Conservation (phyloP, 2,888 invertebrate genomes). For the Latrodectus hesperus region DNA sequence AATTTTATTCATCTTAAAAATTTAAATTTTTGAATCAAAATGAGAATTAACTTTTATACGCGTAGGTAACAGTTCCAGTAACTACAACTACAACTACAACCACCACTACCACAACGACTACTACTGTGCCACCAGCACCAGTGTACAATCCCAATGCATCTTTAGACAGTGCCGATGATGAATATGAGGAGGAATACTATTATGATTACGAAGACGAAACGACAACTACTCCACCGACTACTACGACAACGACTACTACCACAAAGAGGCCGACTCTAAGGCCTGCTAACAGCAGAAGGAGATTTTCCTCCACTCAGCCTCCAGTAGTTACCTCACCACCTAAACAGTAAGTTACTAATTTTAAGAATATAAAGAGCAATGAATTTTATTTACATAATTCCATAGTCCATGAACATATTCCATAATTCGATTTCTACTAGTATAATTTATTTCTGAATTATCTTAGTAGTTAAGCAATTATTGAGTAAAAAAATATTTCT, state of each 20-base stretch:
- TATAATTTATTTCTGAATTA: no score
- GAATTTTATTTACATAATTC: no score
- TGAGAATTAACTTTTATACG: not conserved
- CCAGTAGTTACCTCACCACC: constrained; percentile 3
- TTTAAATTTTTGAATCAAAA: no score
- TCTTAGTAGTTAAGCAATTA: no score
- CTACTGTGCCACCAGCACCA: constrained; percentile 11
- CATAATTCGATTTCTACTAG: no score
- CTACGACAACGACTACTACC: constrained; percentile 71
- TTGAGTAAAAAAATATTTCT: no score
- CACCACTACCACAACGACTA: constrained; percentile 29
- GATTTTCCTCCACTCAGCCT: constrained; percentile 11
- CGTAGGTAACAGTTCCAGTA: constrained; percentile 7
- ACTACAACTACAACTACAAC: constrained; percentile 10
- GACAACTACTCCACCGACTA: constrained; percentile 21
- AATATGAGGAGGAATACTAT: constrained; percentile 50
- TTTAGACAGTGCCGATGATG: not conserved
- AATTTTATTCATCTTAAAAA: no score
- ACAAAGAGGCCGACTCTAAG: constrained; percentile 22
- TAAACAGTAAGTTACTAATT: constrained; percentile 5
- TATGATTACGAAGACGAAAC: constrained; percentile 44
- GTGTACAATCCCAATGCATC: not conserved
- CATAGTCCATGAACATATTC: no score
- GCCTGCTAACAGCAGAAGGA: constrained; percentile 16
- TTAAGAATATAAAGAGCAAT: no score